Evolutionary conservation across 2,888 invertebrate species (phyloP).

Genomic region (Ophion costatus): DNA sequence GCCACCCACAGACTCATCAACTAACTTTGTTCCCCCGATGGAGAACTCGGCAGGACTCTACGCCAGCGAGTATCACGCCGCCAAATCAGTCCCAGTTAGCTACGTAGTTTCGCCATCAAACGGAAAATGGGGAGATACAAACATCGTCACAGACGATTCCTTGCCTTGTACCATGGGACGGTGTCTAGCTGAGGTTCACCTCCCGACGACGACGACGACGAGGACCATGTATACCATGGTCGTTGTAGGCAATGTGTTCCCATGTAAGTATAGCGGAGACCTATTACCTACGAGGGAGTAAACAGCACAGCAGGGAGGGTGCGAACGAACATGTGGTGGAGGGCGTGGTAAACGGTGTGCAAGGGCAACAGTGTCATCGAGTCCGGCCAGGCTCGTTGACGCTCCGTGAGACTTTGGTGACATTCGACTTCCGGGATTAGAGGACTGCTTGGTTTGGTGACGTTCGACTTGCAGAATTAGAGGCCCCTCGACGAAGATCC

Average conservation of each 20-base stretch:
- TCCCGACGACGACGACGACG: constrained; percentile 39
- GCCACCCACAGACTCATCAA: constrained; percentile 81
- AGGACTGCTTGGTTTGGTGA: neutral
- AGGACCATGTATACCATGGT: constrained; percentile 2
- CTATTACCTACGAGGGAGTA: constrained; percentile 13
- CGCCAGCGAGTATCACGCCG: constrained; percentile 74
- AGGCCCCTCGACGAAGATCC: neutral
- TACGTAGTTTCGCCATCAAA: constrained; percentile 81
- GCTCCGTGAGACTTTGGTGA: neutral
- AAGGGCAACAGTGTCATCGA: neutral
- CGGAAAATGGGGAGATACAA: constrained; percentile 79
- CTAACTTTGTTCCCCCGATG: constrained; percentile 81
- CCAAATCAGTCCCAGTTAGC: constrained; percentile 81
- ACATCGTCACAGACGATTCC: constrained; percentile 72
- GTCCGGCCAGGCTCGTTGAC: neutral
- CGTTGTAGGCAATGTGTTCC: constrained; percentile 30
- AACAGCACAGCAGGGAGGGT: constrained; percentile 9
- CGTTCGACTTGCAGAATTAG: neutral
- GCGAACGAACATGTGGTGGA: neutral
- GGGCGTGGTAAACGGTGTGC: neutral
- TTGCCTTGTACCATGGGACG: constrained; percentile 22
- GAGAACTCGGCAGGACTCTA: constrained; percentile 76
- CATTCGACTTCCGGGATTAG: neutral
- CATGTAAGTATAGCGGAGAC: constrained; percentile 12
- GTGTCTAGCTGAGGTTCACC: neutral